Conservation (phyloP, 2,113 vertebrate genomes). For the Carassius auratus region DNA sequence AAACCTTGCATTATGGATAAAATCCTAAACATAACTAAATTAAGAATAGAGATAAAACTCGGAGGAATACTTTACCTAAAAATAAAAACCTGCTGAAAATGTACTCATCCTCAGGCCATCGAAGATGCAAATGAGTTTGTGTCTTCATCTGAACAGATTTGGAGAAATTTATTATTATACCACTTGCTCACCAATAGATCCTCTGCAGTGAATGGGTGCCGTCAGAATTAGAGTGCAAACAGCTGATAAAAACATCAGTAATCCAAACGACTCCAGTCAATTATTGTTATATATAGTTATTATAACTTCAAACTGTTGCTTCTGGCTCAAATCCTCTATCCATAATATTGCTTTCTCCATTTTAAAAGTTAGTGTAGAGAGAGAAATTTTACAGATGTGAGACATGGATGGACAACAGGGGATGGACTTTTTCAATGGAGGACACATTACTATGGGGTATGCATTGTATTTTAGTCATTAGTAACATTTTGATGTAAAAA, state of each 20-base stretch:
- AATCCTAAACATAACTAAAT: not conserved
- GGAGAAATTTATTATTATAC: not conserved
- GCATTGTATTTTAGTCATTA: too few relatives aligned
- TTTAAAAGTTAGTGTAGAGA: not conserved
- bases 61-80: not conserved
- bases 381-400: not conserved
- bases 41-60: not conserved
- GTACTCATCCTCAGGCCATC: not conserved
- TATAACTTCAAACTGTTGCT: too few relatives aligned
- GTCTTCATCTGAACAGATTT: not conserved
- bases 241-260: too few relatives aligned
- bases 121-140: not conserved
- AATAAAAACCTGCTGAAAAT: not conserved
- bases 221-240: not conserved
- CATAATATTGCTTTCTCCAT: too few relatives aligned
- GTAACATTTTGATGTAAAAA: too few relatives aligned
- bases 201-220: not conserved
- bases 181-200: not conserved
- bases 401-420: too few relatives aligned
- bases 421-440: not conserved
- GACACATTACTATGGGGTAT: not conserved
- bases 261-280: not conserved
- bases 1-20: not conserved
- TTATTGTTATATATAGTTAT: not conserved
- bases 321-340: too few relatives aligned